These are phyloP conservation scores for Abscondita cerata DNA, from an alignment of 2,888 invertebrate species.

Conservation along the genomic window DNA sequence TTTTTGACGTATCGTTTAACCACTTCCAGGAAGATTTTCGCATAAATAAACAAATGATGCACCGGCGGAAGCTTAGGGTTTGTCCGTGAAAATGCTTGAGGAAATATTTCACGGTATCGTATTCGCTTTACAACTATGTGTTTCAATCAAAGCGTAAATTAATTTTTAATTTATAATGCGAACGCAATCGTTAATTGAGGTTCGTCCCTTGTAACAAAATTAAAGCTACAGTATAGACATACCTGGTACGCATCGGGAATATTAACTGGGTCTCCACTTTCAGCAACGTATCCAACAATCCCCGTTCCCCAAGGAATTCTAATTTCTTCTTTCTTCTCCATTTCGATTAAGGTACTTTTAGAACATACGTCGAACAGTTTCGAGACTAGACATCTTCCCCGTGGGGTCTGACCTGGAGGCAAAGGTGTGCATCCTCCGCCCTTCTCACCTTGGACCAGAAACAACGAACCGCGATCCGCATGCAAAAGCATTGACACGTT, in stretches of 20 bases:
- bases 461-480: slow-evolving; percentile 91
- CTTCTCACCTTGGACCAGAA: slow-evolving; percentile 81
- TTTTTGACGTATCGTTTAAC: too few species aligned
- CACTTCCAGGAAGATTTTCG: too few species aligned
- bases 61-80: too few species aligned
- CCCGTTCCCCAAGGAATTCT: slow-evolving; percentile 94
- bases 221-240: slow-evolving; percentile 31
- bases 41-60: too few species aligned
- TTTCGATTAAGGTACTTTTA: slow-evolving; percentile 89
- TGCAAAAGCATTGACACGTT: slow-evolving; percentile 92
- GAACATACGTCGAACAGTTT: slow-evolving; percentile 96
- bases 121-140: neutral
- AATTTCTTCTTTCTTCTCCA: slow-evolving; percentile 92
- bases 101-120: neutral
- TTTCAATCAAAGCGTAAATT: too few species aligned
- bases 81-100: too few species aligned
- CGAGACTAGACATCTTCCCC: slow-evolving; percentile 81
- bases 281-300: slow-evolving; percentile 93
- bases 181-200: too few species aligned
- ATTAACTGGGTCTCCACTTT: slow-evolving; percentile 91
- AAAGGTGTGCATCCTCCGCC: slow-evolving; percentile 55
- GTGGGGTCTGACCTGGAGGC: slow-evolving; percentile 52
- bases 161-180: too few species aligned
- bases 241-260: slow-evolving; percentile 96
- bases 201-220: neutral